Evolutionary conservation across 2,797 vertebrate genomes (phyloP), one percentile per base, ranked within the genome.

Genomic region (Siniperca scherzeri): DNA sequence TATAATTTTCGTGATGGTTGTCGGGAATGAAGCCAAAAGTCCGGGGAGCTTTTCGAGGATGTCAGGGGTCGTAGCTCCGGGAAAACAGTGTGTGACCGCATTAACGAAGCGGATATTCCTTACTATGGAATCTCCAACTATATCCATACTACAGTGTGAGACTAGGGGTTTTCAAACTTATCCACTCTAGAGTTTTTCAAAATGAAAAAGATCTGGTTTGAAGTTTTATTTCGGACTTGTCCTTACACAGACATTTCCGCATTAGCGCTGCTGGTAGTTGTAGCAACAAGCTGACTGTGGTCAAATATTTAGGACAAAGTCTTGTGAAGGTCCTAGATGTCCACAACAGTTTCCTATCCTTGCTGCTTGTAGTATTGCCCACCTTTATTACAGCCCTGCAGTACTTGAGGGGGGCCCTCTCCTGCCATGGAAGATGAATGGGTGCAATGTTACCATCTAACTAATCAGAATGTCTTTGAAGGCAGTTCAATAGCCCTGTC

Each of bases 391-490:
- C 78, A 61, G 68, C 61, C 64, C 62, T 50, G 82, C 81, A 83
- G 72, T 87, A 38, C 69, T 70, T 72, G 78, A 88, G 80, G 81
- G 81, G 81, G 83, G 79, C 74, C 83, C 82, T 85, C 87, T 86
- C 78, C 90, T 92, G 87, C 89, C 92, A 88, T 67, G 73, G 84
- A 94, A 93, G 92, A 93, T 92, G 80, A 92, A 93, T 94, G 90
- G 83, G 50, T 70, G 33, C 89, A 85, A 70, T 85, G 91, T 88
- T 91, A 87, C 91, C 91, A 84, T 92, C 88, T 80, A 93, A 92
- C 89, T 93, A 91, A 94, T 94, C 90, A 89, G 88, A 92, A 92
- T 87, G 91, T 92, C 90, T 94, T 91, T 93, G 91, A 92, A 93
- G 88, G 90, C 84, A 78, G 89, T 85, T 93, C 93, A 93, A 93